A percentile compares a stretch with the other conserved stretches of the same genome.
phyloP scores from a whole-genome alignment of 2,113 vertebrate species.

The Podarcis raffonei region DNA sequence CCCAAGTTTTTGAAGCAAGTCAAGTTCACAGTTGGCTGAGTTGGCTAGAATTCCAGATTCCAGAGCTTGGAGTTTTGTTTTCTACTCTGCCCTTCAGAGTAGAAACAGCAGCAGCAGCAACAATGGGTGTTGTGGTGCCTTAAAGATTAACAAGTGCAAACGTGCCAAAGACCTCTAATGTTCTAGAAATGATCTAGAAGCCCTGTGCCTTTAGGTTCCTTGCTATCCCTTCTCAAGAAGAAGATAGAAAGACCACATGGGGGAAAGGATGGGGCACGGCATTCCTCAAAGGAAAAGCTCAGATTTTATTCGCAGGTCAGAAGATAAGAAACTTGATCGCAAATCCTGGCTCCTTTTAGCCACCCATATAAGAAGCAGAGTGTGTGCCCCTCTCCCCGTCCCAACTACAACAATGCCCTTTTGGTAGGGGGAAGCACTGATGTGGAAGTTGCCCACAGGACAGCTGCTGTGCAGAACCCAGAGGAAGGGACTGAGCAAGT shows the following conservation, averaged over 20 bases:
- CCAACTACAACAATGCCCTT: no score
- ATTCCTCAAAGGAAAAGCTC: not conserved
- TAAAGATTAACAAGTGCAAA: not conserved
- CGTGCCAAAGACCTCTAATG: not conserved
- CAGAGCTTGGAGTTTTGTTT: not conserved
- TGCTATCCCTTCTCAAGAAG: not conserved
- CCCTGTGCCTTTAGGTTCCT: not conserved
- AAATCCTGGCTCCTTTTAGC: not conserved
- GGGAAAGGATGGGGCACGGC: not conserved
- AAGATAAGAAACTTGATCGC: no score
- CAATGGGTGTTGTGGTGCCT: not conserved
- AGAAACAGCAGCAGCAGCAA: not conserved
- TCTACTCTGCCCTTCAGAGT: not conserved
- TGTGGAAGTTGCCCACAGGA: not conserved
- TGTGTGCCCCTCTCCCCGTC: no score
- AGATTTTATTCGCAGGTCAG: not conserved
- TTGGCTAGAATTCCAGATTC: not conserved
- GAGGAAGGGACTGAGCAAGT: not conserved
- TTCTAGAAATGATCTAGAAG: not conserved
- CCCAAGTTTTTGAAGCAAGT: not conserved
- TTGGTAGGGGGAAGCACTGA: not conserved
- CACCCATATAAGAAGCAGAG: no score
- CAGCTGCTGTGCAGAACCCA: not conserved
- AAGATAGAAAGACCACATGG: not conserved
- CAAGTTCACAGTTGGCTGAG: no score